Evolutionary conservation across 2,797 vertebrate genomes (phyloP).

Genomic region (Takifugu ocellatus): DNA sequence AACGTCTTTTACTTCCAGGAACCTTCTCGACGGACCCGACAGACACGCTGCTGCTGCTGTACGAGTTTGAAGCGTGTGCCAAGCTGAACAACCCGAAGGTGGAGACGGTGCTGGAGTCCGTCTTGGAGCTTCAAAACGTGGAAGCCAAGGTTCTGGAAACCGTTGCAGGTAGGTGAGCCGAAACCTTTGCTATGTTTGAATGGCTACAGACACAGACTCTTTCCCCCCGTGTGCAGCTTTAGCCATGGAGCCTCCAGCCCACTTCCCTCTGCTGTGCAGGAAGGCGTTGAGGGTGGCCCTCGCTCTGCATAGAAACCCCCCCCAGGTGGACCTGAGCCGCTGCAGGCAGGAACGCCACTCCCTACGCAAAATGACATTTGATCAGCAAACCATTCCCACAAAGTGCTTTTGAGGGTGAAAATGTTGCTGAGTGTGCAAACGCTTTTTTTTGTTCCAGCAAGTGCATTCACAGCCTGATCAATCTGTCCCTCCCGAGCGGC

Average conservation of each 20-base stretch:
- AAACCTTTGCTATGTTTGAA: background rate
- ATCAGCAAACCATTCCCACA: background rate
- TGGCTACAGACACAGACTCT: background rate
- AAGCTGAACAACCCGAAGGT: constrained; percentile 86
- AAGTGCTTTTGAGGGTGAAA: constrained; percentile 1
- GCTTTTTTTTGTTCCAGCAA: constrained; percentile 70
- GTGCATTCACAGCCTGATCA: constrained; percentile 86
- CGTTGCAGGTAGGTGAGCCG: constrained; percentile 77
- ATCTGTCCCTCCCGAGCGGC: constrained; percentile 82
- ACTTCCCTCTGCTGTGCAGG: constrained; percentile 84
- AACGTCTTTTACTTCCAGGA: constrained; percentile 61
- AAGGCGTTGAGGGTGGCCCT: constrained; percentile 84
- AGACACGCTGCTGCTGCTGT: constrained; percentile 85
- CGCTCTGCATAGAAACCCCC: constrained; percentile 77
- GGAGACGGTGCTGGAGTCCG: constrained; percentile 77
- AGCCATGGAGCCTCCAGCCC: constrained; percentile 87
- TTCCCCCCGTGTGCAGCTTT: constrained; percentile 69
- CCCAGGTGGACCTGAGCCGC: constrained; percentile 69
- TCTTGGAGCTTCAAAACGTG: constrained; percentile 81
- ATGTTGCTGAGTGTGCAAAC: constrained; percentile 5
- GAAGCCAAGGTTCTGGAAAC: constrained; percentile 85
- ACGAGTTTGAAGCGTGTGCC: constrained; percentile 89
- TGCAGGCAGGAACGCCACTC: constrained; percentile 75
- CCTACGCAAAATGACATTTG: constrained; percentile 7
- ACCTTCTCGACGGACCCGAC: constrained; percentile 79